Conservation (phyloP, 1,140 invertebrate species). For the Trichomalopsis sarcophagae region DNA sequence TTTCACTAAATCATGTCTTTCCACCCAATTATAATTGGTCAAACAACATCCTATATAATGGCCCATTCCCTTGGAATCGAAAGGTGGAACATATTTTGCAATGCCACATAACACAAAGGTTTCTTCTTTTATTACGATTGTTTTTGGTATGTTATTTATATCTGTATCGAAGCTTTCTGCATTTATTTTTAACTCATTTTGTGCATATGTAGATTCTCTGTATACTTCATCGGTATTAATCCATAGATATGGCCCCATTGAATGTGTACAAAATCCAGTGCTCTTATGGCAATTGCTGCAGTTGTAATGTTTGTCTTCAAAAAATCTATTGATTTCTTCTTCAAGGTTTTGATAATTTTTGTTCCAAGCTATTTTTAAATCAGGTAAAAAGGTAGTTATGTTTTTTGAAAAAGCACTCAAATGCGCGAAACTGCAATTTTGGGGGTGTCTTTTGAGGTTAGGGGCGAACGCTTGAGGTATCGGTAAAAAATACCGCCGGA, state of each 20-base stretch:
- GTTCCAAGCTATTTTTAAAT: neutral
- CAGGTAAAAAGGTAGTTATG: neutral
- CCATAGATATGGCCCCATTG: neutral
- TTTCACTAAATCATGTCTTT: constrained; percentile 1
- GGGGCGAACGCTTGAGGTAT: too few species aligned
- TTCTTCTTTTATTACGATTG: neutral
- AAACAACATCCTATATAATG: neutral
- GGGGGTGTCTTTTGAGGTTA: too few species aligned
- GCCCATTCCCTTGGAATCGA: neutral
- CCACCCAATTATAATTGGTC: neutral
- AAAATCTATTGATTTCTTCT: constrained; percentile 1
- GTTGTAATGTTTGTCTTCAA: neutral
- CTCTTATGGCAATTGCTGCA: neutral
- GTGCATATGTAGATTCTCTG: neutral
- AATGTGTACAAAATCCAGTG: neutral
- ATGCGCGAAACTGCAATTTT: too few species aligned
- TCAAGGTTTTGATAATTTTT: constrained; percentile 10
- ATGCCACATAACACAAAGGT: neutral
- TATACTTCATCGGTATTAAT: neutral
- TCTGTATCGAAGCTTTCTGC: neutral
- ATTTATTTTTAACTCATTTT: neutral
- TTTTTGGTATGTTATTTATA: neutral
- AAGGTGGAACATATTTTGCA: constrained; percentile 9
- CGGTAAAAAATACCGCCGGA: too few species aligned
- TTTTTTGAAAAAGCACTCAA: too few species aligned